Conservation (phyloP, 2,113 vertebrate genomes). For the Bambusicola thoracicus region DNA sequence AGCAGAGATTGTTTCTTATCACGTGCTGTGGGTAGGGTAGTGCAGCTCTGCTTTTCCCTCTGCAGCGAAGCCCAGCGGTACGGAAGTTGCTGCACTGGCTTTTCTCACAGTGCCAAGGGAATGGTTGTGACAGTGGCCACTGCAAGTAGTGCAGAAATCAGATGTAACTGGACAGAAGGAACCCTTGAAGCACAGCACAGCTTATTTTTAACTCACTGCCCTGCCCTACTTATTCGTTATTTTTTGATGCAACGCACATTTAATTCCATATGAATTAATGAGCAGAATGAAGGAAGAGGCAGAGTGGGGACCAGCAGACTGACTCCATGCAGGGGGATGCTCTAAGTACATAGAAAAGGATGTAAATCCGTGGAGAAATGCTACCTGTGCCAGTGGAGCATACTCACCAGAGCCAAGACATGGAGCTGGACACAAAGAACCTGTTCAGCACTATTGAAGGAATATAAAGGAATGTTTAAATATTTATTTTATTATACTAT, state of each 20-base stretch:
- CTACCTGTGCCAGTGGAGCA: neutral
- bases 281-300: neutral
- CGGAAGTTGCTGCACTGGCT: neutral
- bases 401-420: neutral
- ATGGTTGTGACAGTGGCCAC: conserved; percentile 38
- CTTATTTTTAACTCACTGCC: conserved; percentile 24
- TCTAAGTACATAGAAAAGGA: neutral
- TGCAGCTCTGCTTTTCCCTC: conserved; percentile 10
- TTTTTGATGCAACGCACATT: conserved; percentile 28
- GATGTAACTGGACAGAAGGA: conserved; percentile 15
- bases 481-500: too few relatives aligned
- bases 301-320: neutral
- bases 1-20: neutral
- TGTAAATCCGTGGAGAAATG: neutral
- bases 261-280: conserved; percentile 36
- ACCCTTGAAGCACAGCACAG: neutral
- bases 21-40: neutral
- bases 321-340: neutral
- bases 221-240: conserved; percentile 31
- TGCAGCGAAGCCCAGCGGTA: neutral
- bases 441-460: neutral
- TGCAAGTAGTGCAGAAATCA: neutral
- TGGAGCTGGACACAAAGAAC: neutral
- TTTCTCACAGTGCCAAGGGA: neutral
- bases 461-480: neutral